Evolutionary conservation across 1,140 invertebrate species (phyloP), one percentile per base, ranked within the genome.

Genomic region (Diprion similis): DNA sequence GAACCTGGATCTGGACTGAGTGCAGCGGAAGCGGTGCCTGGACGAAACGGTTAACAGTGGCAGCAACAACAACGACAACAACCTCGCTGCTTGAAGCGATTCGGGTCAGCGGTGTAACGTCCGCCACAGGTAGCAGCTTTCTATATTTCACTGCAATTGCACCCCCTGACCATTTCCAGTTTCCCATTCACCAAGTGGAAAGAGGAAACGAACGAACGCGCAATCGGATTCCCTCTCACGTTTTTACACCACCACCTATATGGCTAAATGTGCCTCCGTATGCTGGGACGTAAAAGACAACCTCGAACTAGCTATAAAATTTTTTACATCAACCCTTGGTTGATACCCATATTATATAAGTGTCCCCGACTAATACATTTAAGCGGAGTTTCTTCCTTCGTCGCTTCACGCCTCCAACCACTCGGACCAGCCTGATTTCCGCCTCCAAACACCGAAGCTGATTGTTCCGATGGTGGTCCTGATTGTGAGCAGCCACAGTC

Each of bases 391-490:
- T 51, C 19, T 68, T 66, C 48, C 15, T 11, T n/a, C 17, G 18
- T 13, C n/a, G 18, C 0, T 37, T 46, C 18, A 8, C 8, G 4
- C 19, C 1, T 37, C 2, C 24, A 37, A 11, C 45, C 17, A 51
- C 51, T 10, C 46, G 46, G 11, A 17, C 47, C 66, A 67, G 68
- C 37, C 13, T 19, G 15, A 19, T 46, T 65, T 37, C 70, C 59
- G 78, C 79, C 81, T 81, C 81, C 80, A 82, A 59, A 59, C 51
- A 59, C n/a, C n/a, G 24, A 37, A 37, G 51, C 51, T 59, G 51
- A 59, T 59, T 59, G 51, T 79, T 77, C 79, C 82, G 81, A 82
- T 82, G 81, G 24, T 37, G 24, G 80, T 82, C 73, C 77, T 77
- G 78, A 82, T 80, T 82, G 79, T 77, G 77, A 59, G n/a, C 51